A percentile compares a stretch with the other conserved stretches of the same genome.
These are phyloP conservation scores for Ctenomys sociabilis DNA, from an alignment of 2,113 vertebrate species.

Conservation along the genomic window DNA sequence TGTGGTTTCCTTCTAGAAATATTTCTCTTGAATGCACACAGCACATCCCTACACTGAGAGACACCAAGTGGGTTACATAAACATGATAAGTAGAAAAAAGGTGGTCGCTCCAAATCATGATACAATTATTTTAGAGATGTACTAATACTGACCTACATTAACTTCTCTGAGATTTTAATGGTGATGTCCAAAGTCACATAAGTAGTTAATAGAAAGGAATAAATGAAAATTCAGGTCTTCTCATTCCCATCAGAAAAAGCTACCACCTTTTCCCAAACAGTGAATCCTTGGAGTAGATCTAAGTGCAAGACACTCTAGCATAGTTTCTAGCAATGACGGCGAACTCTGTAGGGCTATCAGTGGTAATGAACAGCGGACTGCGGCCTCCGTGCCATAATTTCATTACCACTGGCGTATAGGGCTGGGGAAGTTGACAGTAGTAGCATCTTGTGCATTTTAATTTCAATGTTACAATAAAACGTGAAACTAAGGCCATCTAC, in stretches of 20 bases:
- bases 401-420: neutral
- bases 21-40: neutral
- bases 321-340: neutral
- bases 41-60: neutral
- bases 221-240: slow-evolving; percentile 19
- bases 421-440: neutral
- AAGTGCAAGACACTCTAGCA: neutral
- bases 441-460: slow-evolving; percentile 4
- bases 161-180: neutral
- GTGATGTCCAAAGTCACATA: neutral
- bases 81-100: neutral
- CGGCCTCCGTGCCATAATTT: neutral
- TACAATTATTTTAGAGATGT: neutral
- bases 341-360: neutral
- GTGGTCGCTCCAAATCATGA: neutral
- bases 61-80: neutral
- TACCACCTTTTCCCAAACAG: neutral
- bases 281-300: neutral
- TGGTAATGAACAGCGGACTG: neutral
- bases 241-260: slow-evolving; percentile 3
- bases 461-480: neutral
- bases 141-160: neutral
- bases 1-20: neutral
- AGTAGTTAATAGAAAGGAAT: neutral
- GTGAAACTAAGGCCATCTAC: neutral